Evolutionary conservation across 2,888 invertebrate species (phyloP).

Genomic region (Selenia dentaria): DNA sequence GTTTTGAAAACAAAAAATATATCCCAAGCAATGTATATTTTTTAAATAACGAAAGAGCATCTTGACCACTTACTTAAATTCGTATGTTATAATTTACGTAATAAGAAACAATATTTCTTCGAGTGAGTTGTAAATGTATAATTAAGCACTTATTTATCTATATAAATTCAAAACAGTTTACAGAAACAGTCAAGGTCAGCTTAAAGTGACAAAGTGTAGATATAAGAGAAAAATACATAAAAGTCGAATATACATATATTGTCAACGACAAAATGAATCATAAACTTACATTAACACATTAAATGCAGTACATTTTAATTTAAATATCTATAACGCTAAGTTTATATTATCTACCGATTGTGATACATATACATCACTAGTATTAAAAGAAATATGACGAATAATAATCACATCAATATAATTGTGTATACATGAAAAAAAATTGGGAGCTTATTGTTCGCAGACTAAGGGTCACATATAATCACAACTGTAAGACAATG

Average conservation of each 20-base stretch:
- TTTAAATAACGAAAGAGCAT: not conserved
- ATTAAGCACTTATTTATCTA: slow-evolving; percentile 9
- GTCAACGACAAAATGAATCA: slow-evolving; percentile 39
- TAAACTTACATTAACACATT: slow-evolving; percentile 63
- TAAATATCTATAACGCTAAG: slow-evolving; percentile 56
- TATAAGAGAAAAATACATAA: slow-evolving; percentile 16
- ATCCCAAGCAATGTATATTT: too few relatives aligned
- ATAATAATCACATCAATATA: slow-evolving; percentile 66
- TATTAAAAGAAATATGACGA: slow-evolving; percentile 60
- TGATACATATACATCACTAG: slow-evolving; percentile 62
- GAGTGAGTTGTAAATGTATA: not conserved
- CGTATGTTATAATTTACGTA: not conserved
- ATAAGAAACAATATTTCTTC: not conserved
- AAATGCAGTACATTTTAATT: slow-evolving; percentile 67
- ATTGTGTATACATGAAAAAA: slow-evolving; percentile 42
- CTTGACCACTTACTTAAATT: not conserved
- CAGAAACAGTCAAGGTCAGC: slow-evolving; percentile 26
- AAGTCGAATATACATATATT: slow-evolving; percentile 37
- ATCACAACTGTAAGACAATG: slow-evolving; percentile 5
- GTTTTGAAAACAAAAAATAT: slow-evolving; percentile 7
- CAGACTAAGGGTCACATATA: slow-evolving; percentile 2
- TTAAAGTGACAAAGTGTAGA: slow-evolving; percentile 21
- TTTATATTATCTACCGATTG: slow-evolving; percentile 47
- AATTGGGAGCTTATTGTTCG: slow-evolving; percentile 27
- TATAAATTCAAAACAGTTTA: slow-evolving; percentile 15